Evolutionary conservation across 2,797 vertebrate genomes (phyloP), one percentile per base, ranked within the genome.

Genomic region (Chaunax sp.): DNA sequence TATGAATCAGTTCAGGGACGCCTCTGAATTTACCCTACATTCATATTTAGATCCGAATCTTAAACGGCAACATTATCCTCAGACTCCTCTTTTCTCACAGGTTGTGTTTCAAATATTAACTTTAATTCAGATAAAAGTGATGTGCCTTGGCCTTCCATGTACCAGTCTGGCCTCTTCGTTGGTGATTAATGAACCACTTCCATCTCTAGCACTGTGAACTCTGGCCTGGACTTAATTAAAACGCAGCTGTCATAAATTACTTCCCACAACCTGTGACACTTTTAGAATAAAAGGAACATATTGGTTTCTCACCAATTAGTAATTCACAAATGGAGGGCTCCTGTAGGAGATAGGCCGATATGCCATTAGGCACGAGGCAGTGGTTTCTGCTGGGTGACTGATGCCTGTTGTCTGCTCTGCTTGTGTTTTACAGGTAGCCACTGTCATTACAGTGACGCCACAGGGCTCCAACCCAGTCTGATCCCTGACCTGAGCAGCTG

Each of bases 141-240:
- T 61, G 78, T 53, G 52, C 78, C 85, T 64, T 80, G 69, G 75
- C 80, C 84, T 87, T 84, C 85, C 67, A 61, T 76, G 74, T 69
- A 72, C 51, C 40, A 5, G 41, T 60, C 65, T 49, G 20, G 33
- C 67, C 67, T 73, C 71, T 59, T 72, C 9, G 72, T 83, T 63
- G 66, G 69, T 92, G 90, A 92, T 92, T 90, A 92, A 93, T 91
- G 81, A 87, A 88, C 77, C 84, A 59, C 76, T 89, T 84, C 84
- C 65, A 74, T 87, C 83, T 80, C 55, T 66, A 72, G 77, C 80
- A 77, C 69, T 38, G 35, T 90, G 83, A 91, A 84, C 88, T 82
- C 64, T 87, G 83, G 53, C 85, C 85, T 61, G 72, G 81, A 85
- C 87, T 87, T 93, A 90, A 94, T 93, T 93, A 92, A 93, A 92